Evolutionary conservation across 2,888 invertebrate species (phyloP).

Genomic region (Pammene fasciana): DNA sequence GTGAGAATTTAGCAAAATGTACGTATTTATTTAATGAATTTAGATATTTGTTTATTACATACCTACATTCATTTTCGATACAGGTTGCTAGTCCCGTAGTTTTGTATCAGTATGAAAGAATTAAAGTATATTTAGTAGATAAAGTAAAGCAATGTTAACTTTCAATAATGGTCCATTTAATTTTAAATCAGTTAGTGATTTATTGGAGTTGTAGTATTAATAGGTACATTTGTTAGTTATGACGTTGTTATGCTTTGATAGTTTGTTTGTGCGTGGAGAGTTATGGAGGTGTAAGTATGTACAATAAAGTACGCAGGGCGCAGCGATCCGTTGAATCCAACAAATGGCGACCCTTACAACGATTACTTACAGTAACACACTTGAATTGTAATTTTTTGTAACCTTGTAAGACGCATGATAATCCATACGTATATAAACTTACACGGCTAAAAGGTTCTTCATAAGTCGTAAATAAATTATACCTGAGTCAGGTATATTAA

Average conservation of each 20-base stretch:
- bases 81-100: neutral
- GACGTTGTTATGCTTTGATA: constrained; percentile 30
- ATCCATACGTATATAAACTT: no score
- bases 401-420: no score
- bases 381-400: no score
- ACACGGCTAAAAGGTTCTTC: no score
- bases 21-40: neutral
- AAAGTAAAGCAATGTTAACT: neutral
- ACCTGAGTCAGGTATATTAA: no score
- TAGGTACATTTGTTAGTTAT: constrained; percentile 30
- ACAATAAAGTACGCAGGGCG: no score
- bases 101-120: constrained; percentile 6
- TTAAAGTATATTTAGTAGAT: neutral
- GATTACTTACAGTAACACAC: no score
- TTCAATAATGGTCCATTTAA: constrained; percentile 14
- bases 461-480: no score
- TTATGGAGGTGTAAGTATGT: neutral
- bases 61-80: neutral
- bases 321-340: no score
- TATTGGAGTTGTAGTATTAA: constrained; percentile 24
- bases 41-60: neutral
- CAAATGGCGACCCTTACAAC: no score
- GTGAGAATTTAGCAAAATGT: neutral
- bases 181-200: constrained; percentile 25
- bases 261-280: constrained; percentile 14